A percentile compares a stretch with the other conserved stretches of the same genome.
Evolutionary conservation across 2,113 vertebrate genomes (phyloP).

Genomic region (Osmerus eperlanus): DNA sequence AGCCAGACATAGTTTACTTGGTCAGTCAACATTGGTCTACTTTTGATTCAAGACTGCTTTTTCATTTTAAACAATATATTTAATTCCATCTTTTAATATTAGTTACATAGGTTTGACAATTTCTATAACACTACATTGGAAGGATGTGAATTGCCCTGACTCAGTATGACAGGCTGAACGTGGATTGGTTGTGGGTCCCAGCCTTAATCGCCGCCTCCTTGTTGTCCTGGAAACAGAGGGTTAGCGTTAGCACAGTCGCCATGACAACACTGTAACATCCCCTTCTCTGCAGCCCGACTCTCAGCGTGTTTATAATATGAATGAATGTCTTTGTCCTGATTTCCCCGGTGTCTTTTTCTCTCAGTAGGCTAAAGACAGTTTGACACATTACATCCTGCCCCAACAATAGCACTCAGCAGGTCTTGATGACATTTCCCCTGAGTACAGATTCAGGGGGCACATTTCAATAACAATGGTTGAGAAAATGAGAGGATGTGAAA

Average conservation of each 20-base stretch:
- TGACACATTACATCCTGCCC: neutral
- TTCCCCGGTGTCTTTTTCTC: neutral
- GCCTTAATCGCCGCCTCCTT: slow-evolving; percentile 76
- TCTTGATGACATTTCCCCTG: slow-evolving; percentile 36
- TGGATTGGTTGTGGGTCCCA: slow-evolving; percentile 71
- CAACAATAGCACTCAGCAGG: slow-evolving; percentile 2
- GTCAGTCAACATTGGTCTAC: neutral
- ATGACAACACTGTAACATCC: slow-evolving; percentile 41
- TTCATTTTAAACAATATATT: slow-evolving; percentile 43
- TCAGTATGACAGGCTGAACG: slow-evolving; percentile 70
- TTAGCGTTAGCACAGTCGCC: slow-evolving; percentile 42
- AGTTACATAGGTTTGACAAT: slow-evolving; percentile 40
- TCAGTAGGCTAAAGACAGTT: neutral
- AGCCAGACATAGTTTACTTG: neutral
- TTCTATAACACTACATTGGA: slow-evolving; percentile 26
- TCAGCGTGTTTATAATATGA: neutral
- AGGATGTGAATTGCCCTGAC: slow-evolving; percentile 54
- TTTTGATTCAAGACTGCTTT: neutral
- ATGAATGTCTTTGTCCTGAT: neutral
- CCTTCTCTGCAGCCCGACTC: slow-evolving; percentile 24
- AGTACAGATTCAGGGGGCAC: slow-evolving; percentile 26
- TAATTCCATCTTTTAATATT: slow-evolving; percentile 67
- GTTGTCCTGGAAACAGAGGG: slow-evolving; percentile 70
- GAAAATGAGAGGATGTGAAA: slow-evolving; percentile 38
- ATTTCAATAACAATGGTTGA: slow-evolving; percentile 55